phyloP scores from a whole-genome alignment of 2,113 vertebrate species.

The Pelvicachromis taeniatus region DNA sequence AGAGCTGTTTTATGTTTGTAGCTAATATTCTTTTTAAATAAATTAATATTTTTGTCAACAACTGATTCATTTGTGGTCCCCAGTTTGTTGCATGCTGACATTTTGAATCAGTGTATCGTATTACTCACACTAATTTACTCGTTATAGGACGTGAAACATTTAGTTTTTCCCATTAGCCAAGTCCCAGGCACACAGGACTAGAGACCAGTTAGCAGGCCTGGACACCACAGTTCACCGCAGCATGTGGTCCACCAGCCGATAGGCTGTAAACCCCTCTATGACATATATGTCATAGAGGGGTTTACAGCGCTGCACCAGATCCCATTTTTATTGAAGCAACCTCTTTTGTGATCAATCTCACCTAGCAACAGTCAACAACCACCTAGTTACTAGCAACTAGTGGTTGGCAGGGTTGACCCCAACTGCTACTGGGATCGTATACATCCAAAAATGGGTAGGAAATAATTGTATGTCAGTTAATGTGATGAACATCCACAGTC shows the following conservation, averaged over 20 bases:
- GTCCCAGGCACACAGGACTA: no score
- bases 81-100: not conserved
- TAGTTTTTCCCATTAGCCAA: not conserved
- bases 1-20: slow-evolving; percentile 31
- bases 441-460: not conserved
- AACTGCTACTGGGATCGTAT: not conserved
- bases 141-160: rapidly evolving
- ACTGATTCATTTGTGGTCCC: not conserved
- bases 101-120: not conserved
- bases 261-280: no score
- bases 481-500: not conserved
- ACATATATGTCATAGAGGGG: not conserved
- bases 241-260: no score
- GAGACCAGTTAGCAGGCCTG: not conserved
- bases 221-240: not conserved
- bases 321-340: not conserved
- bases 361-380: not conserved
- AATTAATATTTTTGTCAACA: slow-evolving; percentile 42
- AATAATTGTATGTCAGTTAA: not conserved
- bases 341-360: not conserved
- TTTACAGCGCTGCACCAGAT: not conserved
- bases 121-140: not conserved
- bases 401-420: not conserved
- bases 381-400: not conserved
- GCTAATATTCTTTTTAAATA: slow-evolving; percentile 49